Evolutionary conservation across 2,888 invertebrate genomes (phyloP).

Genomic region (Leucophora obtusa): DNA sequence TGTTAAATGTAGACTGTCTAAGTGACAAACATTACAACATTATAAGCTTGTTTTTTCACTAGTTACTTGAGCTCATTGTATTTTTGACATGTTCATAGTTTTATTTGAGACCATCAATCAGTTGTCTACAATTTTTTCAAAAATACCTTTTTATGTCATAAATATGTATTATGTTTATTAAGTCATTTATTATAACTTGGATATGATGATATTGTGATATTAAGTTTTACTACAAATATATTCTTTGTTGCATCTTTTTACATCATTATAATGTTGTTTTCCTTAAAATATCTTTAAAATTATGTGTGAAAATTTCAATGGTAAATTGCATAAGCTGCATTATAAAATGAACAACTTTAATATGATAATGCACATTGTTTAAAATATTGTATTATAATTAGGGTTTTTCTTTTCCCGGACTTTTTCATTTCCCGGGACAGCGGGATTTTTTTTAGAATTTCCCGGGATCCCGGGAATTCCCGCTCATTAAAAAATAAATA

Average conservation of each 20-base stretch:
- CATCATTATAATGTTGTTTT: slow-evolving; percentile 2
- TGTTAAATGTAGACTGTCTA: not conserved
- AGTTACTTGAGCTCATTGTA: not conserved
- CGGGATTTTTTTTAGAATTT: no score
- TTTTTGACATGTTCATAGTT: not conserved
- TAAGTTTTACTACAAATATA: not conserved
- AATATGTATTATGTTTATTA: not conserved
- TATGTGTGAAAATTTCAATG: slow-evolving; percentile 35
- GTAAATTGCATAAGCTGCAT: slow-evolving; percentile 23
- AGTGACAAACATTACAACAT: slow-evolving; percentile 12
- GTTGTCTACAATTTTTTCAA: slow-evolving; percentile 1
- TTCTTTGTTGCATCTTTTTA: slow-evolving; percentile 28
- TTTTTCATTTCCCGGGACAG: no score
- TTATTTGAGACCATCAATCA: slow-evolving; percentile 12
- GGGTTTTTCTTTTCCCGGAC: no score
- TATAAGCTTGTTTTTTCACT: not conserved
- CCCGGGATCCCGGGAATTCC: no score
- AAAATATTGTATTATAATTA: no score
- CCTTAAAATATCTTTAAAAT: slow-evolving; percentile 8
- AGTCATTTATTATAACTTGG: not conserved
- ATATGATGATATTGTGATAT: not conserved
- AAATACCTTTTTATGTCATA: not conserved
- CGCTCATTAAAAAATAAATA: no score
- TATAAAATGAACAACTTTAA: not conserved
- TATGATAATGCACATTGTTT: no score